Conservation (phyloP, 37 sponge, comb jelly and placozoan species). For the Axinella damicornis region DNA sequence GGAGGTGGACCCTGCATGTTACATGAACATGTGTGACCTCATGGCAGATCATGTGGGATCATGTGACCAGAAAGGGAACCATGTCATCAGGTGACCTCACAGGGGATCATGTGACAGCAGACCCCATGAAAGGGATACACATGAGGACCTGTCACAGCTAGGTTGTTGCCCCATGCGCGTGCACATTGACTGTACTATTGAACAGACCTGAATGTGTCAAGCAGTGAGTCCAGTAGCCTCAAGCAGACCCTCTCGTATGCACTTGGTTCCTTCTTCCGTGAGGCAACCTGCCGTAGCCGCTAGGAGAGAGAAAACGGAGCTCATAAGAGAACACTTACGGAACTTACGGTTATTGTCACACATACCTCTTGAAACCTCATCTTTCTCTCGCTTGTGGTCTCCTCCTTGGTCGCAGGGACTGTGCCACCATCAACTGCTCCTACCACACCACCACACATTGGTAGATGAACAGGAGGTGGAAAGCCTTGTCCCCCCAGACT, state of each 20-base stretch:
- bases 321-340: neutral
- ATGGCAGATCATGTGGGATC: neutral
- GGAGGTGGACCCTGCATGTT: constrained; percentile 19
- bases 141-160: too few relatives aligned
- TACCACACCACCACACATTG: too few relatives aligned
- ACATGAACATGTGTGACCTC: neutral
- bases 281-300: constrained; percentile 49
- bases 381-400: constrained; percentile 65
- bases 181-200: neutral
- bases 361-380: constrained; percentile 70
- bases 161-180: too few relatives aligned
- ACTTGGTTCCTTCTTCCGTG: constrained; percentile 31
- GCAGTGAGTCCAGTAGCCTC: constrained; percentile 40
- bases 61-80: neutral
- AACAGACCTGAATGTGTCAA: constrained; percentile 38
- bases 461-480: too few relatives aligned
- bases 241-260: constrained; percentile 27
- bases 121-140: too few relatives aligned
- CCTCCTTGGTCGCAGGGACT: neutral
- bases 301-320: constrained; percentile 5
- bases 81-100: neutral
- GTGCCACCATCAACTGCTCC: too few relatives aligned
- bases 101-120: neutral
- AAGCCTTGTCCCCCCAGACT: too few relatives aligned
- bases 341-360: neutral